Evolutionary conservation across 2,888 invertebrate genomes (phyloP), one percentile per base, ranked within the genome.

Genomic region (Athalia rosae): DNA sequence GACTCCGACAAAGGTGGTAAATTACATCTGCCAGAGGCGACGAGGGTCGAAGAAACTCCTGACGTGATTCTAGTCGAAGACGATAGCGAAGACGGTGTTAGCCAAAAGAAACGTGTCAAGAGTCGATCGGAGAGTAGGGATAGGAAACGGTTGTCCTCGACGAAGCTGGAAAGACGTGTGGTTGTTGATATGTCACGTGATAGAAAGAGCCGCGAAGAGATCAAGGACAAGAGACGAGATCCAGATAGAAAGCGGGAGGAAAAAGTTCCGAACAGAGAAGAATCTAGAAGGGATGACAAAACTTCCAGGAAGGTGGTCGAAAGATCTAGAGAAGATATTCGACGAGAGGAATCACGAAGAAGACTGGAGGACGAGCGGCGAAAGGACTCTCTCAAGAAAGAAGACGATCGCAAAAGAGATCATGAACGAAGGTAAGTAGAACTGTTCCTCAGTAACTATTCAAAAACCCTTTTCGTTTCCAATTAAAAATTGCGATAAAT

Each of bases 11-110:
- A 93, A 63, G 93, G 93, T 4, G 92, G 92, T 0, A 87, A 87
- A 80, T 82, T 85, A 48, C 47, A 80, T 15, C 79, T 83, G 78
- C 83, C 85, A 50, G 90, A 90, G 83, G 90, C 87, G 83, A 90
- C 88, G 82, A 90, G 89, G 83, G 84, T 85, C 85, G 87, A 88
- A 84, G 90, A 89, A 86, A 89, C 91, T 81, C 93, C 93, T 85
- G 92, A 92, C 81, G 89, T 94, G 81, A 94, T 94, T 87, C 91
- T 93, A 82, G 91, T 94, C 83, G 93, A 93, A 87, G 94, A 94
- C 87, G 92, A 93, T 83, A 94, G 94, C 81, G 92, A 92, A 79
- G 92, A 93, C 71, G 90, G 87, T 77, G 88, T 90, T 28, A 90
- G 90, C 3, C 82, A 87, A 58, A 91, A 91, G 83, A 90, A 88